Base-by-base conservation (phyloP, 2,797 vertebrate species). In the Epinephelus coioides region DNA sequence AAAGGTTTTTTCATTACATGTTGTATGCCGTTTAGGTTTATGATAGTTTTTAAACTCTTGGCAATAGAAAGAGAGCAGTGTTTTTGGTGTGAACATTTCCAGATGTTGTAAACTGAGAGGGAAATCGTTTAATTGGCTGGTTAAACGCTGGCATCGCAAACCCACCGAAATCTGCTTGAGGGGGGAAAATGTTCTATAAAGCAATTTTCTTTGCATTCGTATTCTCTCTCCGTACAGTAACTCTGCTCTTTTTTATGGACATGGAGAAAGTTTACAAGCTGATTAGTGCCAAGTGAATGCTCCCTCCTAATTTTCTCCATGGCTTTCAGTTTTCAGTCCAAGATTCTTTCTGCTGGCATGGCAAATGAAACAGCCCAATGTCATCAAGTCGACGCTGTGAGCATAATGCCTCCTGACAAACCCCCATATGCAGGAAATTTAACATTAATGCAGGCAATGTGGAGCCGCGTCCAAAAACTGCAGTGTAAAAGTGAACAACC, bases 91-190 rank as follows among this genome's bases (percentile, higher is more conserved):
- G 76, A 93, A 82, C 83, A 85, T 88, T 88, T 94, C 90, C 91
- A 95, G 90, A 93, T 91, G 88, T 83, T 78, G 68, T 88, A 73
- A 90, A 88, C 73, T 40, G 69, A 87, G 69, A 88, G 55, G 80
- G 80, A 86, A 91, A 83, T 83, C 2, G 12, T 82, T 89, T 91
- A 88, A 91, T 86, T 83, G 75, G 61, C 74, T 74, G 72, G 46
- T 89, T 78, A 60, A 90, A 84, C 11, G 27, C 60, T 80, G 78
- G 81, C 84, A 69, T 64, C 13, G 47, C 43, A 55, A 30, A 27
- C 13, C 15, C 43, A 80, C 62, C 25, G 17, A 78, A 49, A 77
- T 79, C 51, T 46, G 61, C 69, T 69, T 38, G 43, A 72, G 47
- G 69, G 60, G 46, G 44, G 34, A 75, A 84, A 80, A 79, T 75